Evolutionary conservation across 2,113 vertebrate genomes (phyloP), one percentile per base, ranked within the genome.

Genomic region (Bombycilla garrulus): DNA sequence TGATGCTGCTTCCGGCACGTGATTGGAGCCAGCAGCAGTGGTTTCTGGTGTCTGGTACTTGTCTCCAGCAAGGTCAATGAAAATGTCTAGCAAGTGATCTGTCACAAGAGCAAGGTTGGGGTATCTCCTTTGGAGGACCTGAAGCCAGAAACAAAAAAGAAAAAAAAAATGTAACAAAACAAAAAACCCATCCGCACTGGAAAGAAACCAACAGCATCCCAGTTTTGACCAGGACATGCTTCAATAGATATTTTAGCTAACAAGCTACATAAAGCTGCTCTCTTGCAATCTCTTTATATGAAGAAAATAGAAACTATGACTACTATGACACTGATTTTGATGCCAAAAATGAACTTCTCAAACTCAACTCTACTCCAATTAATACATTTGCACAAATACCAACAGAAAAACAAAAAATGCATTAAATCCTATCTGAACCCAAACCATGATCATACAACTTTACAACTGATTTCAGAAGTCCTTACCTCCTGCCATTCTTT

Each of bases 81-180:
- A 99, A 95, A 99, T 99, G 56, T 99, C 99, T 88, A 99, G 96
- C 56, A 99, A 98, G 64, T 98, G 98, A 71, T 99, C 98, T 17
- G 96, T 86, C 90, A 98, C 98, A 82, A 97, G 72, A 10, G 96
- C 81, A 69, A 99, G 97, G 70, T 50, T 97, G 4, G 99, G 98
- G 65, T 98, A 99, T 84, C 96, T 98, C 48, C 91, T 98, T 54
- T 98, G 95, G 61, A 99, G 97, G 70, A 99, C 97, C 99, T 99
- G 80, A 53, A 35, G 58, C 6, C 9, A 31, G 12, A 42, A 44
- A 42, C 23, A 76, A 67, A 26, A 28, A 23, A n/a, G 4, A 15
- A 67, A 40, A 31, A 36, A 28, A 50, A 21, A 54, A 66, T 23
- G 2, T 28, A 31, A 40, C 8, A 44, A 38, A 33, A 57, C 22